Conservation (phyloP, 2,113 vertebrate species). For the Urocitellus parryii region DNA sequence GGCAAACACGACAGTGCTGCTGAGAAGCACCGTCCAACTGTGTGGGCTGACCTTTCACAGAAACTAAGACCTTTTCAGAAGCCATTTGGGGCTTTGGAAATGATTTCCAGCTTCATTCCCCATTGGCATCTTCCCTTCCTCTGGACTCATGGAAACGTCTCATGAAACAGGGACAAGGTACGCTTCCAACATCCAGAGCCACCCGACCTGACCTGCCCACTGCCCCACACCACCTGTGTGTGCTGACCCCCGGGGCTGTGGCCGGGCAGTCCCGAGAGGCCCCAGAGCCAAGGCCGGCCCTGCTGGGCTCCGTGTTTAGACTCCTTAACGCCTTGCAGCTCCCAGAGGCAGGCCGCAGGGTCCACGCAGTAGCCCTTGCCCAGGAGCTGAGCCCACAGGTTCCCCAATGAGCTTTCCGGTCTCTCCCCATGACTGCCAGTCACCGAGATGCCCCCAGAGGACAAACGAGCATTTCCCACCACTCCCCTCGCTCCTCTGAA, state of each 20-base stretch:
- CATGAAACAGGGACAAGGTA: neutral
- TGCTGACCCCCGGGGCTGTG: no score
- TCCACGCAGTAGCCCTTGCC: neutral
- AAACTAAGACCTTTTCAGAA: neutral
- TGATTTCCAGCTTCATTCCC: neutral
- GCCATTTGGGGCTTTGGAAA: neutral
- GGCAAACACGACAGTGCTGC: neutral
- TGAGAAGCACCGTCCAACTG: neutral
- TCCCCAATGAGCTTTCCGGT: no score
- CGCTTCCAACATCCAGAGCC: neutral
- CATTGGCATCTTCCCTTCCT: neutral
- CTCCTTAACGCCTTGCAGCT: neutral
- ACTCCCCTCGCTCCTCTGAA: slow-evolving; percentile 65
- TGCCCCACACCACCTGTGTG: no score
- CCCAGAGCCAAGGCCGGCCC: neutral
- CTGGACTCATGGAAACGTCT: neutral
- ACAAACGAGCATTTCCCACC: slow-evolving; percentile 58
- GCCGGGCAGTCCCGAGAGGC: neutral
- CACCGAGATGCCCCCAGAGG: neutral
- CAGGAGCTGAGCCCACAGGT: no score
- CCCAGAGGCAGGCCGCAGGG: slow-evolving; percentile 16
- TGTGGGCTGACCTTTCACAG: neutral
- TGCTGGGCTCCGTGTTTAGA: neutral
- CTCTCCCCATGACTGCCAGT: neutral
- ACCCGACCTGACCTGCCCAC: no score